Evolutionary conservation across 2,888 invertebrate species (phyloP).

Genomic region (Aphidoletes aphidimyza): DNA sequence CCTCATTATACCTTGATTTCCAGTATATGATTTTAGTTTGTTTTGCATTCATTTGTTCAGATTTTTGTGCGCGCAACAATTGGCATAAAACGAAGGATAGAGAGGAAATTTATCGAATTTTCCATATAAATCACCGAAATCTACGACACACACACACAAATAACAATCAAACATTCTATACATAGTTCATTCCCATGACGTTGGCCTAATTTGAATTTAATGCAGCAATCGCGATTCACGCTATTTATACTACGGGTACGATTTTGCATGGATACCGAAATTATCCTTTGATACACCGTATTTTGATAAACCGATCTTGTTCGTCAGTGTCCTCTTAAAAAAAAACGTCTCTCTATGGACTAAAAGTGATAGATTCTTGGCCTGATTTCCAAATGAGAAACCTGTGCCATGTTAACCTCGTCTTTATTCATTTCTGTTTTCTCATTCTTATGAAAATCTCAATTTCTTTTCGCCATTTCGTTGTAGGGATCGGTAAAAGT

Average conservation of each 20-base stretch:
- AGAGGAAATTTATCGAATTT: background rate
- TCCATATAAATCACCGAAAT: conserved; percentile 9
- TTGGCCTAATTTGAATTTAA: background rate
- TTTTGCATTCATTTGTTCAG: no score
- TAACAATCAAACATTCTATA: background rate
- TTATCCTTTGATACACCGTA: background rate
- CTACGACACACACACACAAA: background rate
- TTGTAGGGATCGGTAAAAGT: no score
- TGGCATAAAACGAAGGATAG: background rate
- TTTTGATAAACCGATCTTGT: no score
- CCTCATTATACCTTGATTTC: conserved; percentile 11
- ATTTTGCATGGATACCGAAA: background rate
- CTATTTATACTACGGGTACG: background rate
- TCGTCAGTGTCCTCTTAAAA: no score
- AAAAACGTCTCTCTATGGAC: no score
- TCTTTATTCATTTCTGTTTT: no score
- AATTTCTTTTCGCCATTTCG: no score
- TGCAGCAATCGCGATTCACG: background rate
- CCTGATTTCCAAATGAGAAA: no score
- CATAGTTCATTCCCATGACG: background rate
- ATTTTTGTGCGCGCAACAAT: no score
- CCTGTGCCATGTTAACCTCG: no score
- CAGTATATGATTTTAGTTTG: background rate
- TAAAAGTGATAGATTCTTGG: no score
- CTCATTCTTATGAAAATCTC: no score